Conservation (phyloP, 2,888 invertebrate genomes). For the Idaea dimidiata region DNA sequence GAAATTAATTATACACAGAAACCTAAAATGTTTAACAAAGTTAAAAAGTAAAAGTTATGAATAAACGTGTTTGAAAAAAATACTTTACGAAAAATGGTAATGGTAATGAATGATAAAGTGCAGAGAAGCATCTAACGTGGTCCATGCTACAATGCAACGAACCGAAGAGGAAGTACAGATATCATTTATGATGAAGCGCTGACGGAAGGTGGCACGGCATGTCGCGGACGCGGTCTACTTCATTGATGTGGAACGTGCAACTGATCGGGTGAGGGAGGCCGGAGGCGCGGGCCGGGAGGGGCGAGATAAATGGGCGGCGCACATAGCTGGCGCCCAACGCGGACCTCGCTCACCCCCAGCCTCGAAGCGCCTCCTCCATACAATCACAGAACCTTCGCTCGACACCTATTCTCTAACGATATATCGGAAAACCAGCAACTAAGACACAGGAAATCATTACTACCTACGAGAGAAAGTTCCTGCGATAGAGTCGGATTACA, state of each 20-base stretch:
- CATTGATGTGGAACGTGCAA: slow-evolving; percentile 65
- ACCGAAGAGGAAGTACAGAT: slow-evolving; percentile 68
- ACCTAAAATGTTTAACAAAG: slow-evolving; percentile 23
- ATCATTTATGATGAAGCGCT: slow-evolving; percentile 68
- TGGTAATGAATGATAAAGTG: slow-evolving; percentile 53
- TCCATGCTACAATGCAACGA: slow-evolving; percentile 78
- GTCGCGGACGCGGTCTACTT: slow-evolving; percentile 67
- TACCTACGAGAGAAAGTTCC: slow-evolving; percentile 17
- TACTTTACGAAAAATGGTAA: slow-evolving; percentile 27
- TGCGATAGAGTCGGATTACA: neutral
- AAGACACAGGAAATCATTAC: slow-evolving; percentile 21
- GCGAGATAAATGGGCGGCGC: slow-evolving; percentile 47
- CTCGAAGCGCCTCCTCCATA: slow-evolving; percentile 52
- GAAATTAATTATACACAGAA: slow-evolving; percentile 32
- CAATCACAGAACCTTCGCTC: slow-evolving; percentile 70
- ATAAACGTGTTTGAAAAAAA: slow-evolving; percentile 19
- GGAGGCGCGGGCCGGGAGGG: slow-evolving; percentile 34
- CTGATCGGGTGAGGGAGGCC: slow-evolving; percentile 44
- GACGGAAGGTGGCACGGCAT: slow-evolving; percentile 67
- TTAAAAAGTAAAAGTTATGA: slow-evolving; percentile 23
- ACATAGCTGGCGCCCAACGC: slow-evolving; percentile 55
- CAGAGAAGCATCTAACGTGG: slow-evolving; percentile 77
- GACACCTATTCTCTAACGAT: slow-evolving; percentile 55
- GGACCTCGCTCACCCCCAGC: slow-evolving; percentile 46
- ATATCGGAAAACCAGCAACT: slow-evolving; percentile 36